Evolutionary conservation across 2,113 vertebrate species (phyloP), one percentile per base, ranked within the genome.

Genomic region (Arenaria interpres): DNA sequence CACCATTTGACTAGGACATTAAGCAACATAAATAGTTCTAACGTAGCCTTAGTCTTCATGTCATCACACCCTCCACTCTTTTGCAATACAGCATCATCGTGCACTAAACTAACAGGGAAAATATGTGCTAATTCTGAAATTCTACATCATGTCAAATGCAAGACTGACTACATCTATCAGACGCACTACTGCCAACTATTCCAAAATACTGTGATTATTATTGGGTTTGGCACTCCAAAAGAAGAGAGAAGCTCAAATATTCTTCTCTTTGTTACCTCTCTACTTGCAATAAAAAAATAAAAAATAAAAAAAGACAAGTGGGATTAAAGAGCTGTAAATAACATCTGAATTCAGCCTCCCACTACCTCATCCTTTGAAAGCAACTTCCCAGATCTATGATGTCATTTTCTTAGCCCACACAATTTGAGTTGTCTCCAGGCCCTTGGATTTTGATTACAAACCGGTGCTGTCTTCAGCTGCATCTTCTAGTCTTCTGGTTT

Each of bases 331-430:
- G 48, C 37, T 95, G 43, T 71, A 91, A 90, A 87, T 72, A 88
- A 88, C 56, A 85, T 86, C 53, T 83, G 35, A 93, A 93, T 93
- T 93, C 87, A 90, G 37, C 51, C 41, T 95, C 80, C 48, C 45
- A 71, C 76, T 93, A 69, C 68, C 43, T 96, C 89, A 85, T 76
- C 35, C 73, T 78, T 82, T 81, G 81, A 89, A 95, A 92, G 63
- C 28, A 93, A 35, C 50, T 96, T 94, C 33, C 60, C 53, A 91
- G 76, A 91, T 27, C 50, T 71, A 54, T 93, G 75, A 86, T 66
- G 68, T 88, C 27, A 64, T 69, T 73, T 96, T 63, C 63, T 90
- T 43, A 93, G 80, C 88, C 92, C 59, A 91, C 77, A 84, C 48
- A 86, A 51, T 90, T 71, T 91, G 67, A 89, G 37, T 39, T 76